A percentile compares a stretch with the other conserved stretches of the same genome.
These are phyloP conservation scores for Apis cerana DNA, from an alignment of 1,140 invertebrate genomes.

Conservation along the genomic window DNA sequence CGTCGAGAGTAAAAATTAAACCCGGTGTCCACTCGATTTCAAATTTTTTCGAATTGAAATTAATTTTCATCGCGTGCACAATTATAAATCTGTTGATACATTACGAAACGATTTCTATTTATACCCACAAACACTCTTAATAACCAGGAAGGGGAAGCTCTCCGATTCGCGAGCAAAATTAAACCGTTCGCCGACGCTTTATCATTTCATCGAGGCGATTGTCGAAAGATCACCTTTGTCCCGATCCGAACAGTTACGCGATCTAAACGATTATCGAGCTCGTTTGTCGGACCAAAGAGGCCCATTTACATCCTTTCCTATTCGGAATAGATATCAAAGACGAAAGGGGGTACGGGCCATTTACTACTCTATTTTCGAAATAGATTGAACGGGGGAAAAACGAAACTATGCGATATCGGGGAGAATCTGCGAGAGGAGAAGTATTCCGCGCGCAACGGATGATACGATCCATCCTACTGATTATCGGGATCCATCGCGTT, in stretches of 20 bases:
- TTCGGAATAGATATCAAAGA: neutral
- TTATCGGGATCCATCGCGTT: conserved; percentile 51
- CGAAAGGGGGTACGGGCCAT: neutral
- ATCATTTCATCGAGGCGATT: neutral
- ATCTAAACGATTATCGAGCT: neutral
- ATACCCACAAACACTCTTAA: too few relatives aligned
- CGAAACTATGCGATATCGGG: conserved; percentile 5
- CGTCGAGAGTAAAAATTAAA: too few relatives aligned
- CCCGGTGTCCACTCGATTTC: too few relatives aligned
- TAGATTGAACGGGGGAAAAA: conserved; percentile 10
- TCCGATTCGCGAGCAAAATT: neutral
- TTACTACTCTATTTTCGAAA: conserved; percentile 26
- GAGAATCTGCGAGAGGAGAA: conserved; percentile 20
- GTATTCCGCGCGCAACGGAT: neutral
- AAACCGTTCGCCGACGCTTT: neutral
- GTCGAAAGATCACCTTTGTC: neutral
- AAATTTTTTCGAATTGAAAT: too few relatives aligned
- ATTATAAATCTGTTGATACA: too few relatives aligned
- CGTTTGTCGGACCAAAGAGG: neutral
- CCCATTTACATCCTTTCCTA: neutral
- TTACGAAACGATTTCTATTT: too few relatives aligned
- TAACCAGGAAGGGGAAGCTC: too few relatives aligned
- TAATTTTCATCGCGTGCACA: too few relatives aligned
- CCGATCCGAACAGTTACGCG: neutral
- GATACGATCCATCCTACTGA: conserved; percentile 35